phyloP scores from a whole-genome alignment of 1,140 invertebrate genomes.

The Lithobius niger region DNA sequence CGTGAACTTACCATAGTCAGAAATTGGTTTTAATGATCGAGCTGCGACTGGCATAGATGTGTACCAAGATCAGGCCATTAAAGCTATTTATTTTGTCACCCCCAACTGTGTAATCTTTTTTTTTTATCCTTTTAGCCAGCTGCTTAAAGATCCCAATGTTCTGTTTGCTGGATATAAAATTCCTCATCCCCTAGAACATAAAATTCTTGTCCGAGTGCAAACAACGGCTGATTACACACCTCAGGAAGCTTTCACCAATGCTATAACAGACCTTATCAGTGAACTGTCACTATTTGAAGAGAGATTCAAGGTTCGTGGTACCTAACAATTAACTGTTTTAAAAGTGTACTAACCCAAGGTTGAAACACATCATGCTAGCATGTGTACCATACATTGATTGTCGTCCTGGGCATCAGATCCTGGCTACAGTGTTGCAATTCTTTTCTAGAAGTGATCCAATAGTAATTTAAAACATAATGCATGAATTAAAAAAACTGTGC shows the following conservation, averaged over 20 bases:
- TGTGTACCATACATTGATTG: background rate
- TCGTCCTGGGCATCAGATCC: background rate
- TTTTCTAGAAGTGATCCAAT: background rate
- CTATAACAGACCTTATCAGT: conserved; percentile 93
- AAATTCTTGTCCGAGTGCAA: conserved; percentile 93
- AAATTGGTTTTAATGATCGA: too few relatives aligned
- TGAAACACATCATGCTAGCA: background rate
- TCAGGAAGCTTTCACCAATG: conserved; percentile 93
- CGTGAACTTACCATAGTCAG: too few relatives aligned
- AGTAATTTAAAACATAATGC: too few relatives aligned
- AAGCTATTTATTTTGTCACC: too few relatives aligned
- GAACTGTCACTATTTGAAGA: conserved; percentile 96
- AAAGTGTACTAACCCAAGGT: background rate
- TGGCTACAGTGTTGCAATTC: background rate
- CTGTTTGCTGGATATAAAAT: conserved; percentile 98
- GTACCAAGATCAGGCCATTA: too few relatives aligned
- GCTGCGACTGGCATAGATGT: too few relatives aligned
- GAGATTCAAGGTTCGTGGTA: conserved; percentile 68
- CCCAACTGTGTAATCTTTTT: too few relatives aligned
- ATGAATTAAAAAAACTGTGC: too few relatives aligned
- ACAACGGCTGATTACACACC: conserved; percentile 95
- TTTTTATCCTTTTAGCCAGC: conserved; percentile 50
- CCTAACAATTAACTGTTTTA: too few relatives aligned
- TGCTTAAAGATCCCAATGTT: conserved; percentile 95
- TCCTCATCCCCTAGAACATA: conserved; percentile 96